Evolutionary conservation across 2,888 invertebrate species (phyloP), one percentile per base, ranked within the genome.

Genomic region (Crepidodera aurea): DNA sequence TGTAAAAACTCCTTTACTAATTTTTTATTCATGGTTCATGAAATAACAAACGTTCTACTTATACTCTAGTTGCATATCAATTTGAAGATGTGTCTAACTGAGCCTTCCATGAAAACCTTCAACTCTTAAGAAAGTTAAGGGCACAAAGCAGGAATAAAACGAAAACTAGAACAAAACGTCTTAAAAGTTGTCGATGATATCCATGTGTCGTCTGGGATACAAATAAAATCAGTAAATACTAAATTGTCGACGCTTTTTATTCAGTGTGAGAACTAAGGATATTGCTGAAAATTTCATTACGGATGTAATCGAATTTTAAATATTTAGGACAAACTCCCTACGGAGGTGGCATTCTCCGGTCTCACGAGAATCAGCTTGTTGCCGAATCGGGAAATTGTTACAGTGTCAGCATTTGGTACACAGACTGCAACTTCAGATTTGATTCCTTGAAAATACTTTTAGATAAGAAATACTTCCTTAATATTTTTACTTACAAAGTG

Each of bases 251-350:
- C 56, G 46, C 51, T 50, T 62, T 54, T 71, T 66, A 67, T 67
- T 67, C 64, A 56, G 62, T 62, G 64, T 53, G 64, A 65, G 34
- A 54, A 55, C 57, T 60, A 55, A 62, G 53, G 64, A 64, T 68
- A 34, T 46, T 16, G 59, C 60, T 73, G 66, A 69, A 71, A 71
- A 70, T 71, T 73, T 73, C 71, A 72, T 73, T 72, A 72, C 67
- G 65, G 66, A 67, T 72, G 70, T 71, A 73, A 73, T 72, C 72
- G 71, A 71, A 72, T 72, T 73, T 73, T 73, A 73, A 73, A 73
- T 73, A 73, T 73, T 73, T 68, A 73, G 64, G 51, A 62, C 61
- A 15, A 57, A 50, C 51, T 67, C 65, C 66, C 69, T 15, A 44
- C 46, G 66, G 68, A 63, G 60, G 63, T 65, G 60, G 54, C 62